phyloP scores from a whole-genome alignment of 2,797 vertebrate species.

The Clarias pachynema region DNA sequence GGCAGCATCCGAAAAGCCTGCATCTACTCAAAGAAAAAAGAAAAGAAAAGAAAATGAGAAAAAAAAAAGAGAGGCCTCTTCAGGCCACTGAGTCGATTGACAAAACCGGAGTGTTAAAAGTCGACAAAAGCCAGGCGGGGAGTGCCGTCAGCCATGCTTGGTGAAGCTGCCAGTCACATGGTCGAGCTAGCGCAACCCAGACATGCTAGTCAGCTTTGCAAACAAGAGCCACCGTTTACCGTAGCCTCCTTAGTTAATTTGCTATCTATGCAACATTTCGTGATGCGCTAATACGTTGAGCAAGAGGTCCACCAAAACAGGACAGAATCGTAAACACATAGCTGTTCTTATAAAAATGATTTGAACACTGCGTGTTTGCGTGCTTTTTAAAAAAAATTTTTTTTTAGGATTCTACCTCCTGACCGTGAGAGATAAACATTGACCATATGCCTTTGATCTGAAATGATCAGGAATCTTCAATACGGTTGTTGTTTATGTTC shows the following conservation, averaged over 20 bases:
- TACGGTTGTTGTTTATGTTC: constrained; percentile 60
- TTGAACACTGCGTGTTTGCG: not conserved
- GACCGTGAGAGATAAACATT: constrained; percentile 36
- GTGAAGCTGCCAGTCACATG: constrained; percentile 67
- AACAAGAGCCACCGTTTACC: constrained; percentile 22
- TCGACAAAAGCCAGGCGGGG: constrained; percentile 68
- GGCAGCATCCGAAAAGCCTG: constrained; percentile 75
- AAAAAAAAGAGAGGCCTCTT: constrained; percentile 69
- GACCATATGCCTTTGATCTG: constrained; percentile 67
- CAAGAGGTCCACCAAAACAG: not conserved
- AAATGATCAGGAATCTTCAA: constrained; percentile 67
- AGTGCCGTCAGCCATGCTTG: constrained; percentile 52
- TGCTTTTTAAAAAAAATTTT: not conserved
- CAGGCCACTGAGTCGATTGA: constrained; percentile 80
- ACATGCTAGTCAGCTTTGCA: constrained; percentile 50
- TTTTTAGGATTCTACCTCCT: not conserved
- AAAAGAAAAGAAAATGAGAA: not conserved
- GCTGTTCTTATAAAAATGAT: not conserved
- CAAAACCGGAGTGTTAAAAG: constrained; percentile 73
- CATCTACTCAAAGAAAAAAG: constrained; percentile 66
- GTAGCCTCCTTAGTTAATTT: constrained; percentile 10
- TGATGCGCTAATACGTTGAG: not conserved
- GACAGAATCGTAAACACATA: not conserved
- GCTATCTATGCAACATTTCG: not conserved
- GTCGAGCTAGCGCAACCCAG: constrained; percentile 65